A percentile compares a stretch with the other conserved stretches of the same genome.
Evolutionary conservation across 2,888 invertebrate species (phyloP).

Genomic region (Sarcophaga caerulescens): DNA sequence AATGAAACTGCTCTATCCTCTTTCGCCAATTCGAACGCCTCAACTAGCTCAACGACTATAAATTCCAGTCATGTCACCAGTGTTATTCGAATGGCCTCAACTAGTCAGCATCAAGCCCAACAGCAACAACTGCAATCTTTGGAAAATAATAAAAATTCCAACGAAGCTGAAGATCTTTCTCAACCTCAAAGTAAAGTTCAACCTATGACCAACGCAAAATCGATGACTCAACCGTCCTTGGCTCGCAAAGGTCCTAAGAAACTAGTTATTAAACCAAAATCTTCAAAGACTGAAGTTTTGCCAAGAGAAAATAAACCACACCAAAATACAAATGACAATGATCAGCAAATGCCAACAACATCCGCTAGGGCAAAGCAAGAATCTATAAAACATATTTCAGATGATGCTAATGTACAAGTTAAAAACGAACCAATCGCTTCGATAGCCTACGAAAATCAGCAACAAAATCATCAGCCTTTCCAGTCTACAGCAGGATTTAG

Average conservation of each 20-base stretch:
- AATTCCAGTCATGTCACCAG: slow-evolving; percentile 77
- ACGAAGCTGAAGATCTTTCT: slow-evolving; percentile 74
- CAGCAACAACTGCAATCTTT: slow-evolving; percentile 51
- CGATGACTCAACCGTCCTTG: slow-evolving; percentile 70
- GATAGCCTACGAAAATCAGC: slow-evolving; percentile 53
- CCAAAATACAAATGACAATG: slow-evolving; percentile 43
- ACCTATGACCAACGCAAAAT: slow-evolving; percentile 27
- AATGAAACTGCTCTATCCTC: slow-evolving; percentile 24
- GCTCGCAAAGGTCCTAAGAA: slow-evolving; percentile 69
- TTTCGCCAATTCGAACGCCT: slow-evolving; percentile 39
- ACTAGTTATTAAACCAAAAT: slow-evolving; percentile 80
- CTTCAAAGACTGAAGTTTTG: slow-evolving; percentile 69
- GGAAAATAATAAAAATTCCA: slow-evolving; percentile 30
- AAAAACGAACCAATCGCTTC: slow-evolving; percentile 73
- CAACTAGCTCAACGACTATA: slow-evolving; percentile 53
- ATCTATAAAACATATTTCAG: slow-evolving; percentile 40
- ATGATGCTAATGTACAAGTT: slow-evolving; percentile 66
- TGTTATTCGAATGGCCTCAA: slow-evolving; percentile 80
- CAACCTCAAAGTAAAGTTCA: slow-evolving; percentile 42
- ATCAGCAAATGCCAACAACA: slow-evolving; percentile 69
- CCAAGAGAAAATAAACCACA: slow-evolving; percentile 46
- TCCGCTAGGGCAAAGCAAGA: slow-evolving; percentile 61
- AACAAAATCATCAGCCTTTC: slow-evolving; percentile 38
- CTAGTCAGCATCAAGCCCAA: slow-evolving; percentile 68
- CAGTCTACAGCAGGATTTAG: slow-evolving; percentile 68